Evolutionary conservation across 64 coral and sea anemone genomes (phyloP).

Genomic region (Anthopleura sola): DNA sequence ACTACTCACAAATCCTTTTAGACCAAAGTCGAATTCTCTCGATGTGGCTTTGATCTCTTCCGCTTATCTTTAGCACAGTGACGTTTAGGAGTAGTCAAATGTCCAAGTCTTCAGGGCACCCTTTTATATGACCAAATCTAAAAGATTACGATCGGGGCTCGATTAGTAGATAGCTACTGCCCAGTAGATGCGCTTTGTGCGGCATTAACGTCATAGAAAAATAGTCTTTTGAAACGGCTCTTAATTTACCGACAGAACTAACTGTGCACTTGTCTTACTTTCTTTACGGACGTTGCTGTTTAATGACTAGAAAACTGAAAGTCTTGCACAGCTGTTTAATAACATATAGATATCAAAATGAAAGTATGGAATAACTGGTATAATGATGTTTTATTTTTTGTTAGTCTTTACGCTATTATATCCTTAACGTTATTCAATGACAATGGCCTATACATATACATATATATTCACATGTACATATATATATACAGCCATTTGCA

Average conservation of each 20-base stretch:
- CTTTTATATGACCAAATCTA: not conserved
- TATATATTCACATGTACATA: too few relatives aligned
- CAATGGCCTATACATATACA: too few relatives aligned
- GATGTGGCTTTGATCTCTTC: not conserved
- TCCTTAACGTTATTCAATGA: too few relatives aligned
- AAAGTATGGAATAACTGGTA: too few relatives aligned
- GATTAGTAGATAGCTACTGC: not conserved
- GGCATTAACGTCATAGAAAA: not conserved
- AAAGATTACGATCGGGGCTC: not conserved
- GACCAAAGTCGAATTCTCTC: not conserved
- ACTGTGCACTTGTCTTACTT: not conserved
- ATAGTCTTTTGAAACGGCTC: not conserved
- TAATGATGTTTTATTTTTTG: too few relatives aligned
- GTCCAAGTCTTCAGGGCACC: conserved; percentile 2
- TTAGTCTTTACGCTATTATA: too few relatives aligned
- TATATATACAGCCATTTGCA: too few relatives aligned
- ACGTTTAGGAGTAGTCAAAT: not conserved
- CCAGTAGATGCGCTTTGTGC: not conserved
- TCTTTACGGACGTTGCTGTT: not conserved
- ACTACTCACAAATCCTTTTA: conserved; percentile 16
- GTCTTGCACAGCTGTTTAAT: too few relatives aligned
- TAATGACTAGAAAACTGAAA: too few relatives aligned
- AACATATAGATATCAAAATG: too few relatives aligned
- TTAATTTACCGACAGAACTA: not conserved
- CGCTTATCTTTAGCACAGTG: not conserved